Evolutionary conservation across 2,888 invertebrate genomes (phyloP).

Genomic region (Eristalinus sepulchralis): DNA sequence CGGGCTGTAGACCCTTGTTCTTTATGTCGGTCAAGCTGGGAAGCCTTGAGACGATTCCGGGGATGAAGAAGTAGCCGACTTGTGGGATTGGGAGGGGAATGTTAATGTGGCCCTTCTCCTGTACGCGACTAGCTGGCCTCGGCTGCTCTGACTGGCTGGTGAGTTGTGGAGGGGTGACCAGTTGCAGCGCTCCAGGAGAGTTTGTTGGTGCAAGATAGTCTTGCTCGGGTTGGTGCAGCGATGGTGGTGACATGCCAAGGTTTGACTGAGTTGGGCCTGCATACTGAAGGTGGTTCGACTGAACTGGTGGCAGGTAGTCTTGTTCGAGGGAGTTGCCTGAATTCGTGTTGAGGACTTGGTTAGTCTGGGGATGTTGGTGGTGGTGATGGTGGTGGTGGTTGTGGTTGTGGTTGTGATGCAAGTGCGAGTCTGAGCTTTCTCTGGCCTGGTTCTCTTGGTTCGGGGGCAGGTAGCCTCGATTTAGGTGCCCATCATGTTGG

Average conservation of each 20-base stretch:
- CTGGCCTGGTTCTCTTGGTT: not conserved
- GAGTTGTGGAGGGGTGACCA: conserved; percentile 18
- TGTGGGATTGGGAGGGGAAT: conserved; percentile 54
- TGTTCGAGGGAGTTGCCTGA: not conserved
- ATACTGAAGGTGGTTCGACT: not conserved
- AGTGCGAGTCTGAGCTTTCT: not conserved
- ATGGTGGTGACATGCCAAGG: not conserved
- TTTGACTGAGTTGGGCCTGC: not conserved
- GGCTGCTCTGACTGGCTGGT: conserved; percentile 1
- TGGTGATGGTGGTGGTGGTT: not conserved
- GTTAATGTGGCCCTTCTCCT: conserved; percentile 26
- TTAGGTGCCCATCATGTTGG: not conserved
- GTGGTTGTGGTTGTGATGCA: no score
- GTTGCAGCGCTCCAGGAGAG: conserved; percentile 5
- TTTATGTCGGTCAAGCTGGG: conserved; percentile 2
- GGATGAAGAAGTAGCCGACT: conserved; percentile 53
- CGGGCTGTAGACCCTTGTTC: not conserved
- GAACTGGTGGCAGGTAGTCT: conserved; percentile 6
- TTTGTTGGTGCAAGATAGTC: conserved; percentile 17
- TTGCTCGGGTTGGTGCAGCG: not conserved
- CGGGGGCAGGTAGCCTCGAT: not conserved
- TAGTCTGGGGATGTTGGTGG: not conserved
- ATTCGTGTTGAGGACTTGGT: not conserved
- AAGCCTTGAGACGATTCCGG: conserved; percentile 18
- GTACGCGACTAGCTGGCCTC: not conserved